Conservation (phyloP, 35 echinoderm and acorn worm species). For the Lytechinus variegatus region DNA sequence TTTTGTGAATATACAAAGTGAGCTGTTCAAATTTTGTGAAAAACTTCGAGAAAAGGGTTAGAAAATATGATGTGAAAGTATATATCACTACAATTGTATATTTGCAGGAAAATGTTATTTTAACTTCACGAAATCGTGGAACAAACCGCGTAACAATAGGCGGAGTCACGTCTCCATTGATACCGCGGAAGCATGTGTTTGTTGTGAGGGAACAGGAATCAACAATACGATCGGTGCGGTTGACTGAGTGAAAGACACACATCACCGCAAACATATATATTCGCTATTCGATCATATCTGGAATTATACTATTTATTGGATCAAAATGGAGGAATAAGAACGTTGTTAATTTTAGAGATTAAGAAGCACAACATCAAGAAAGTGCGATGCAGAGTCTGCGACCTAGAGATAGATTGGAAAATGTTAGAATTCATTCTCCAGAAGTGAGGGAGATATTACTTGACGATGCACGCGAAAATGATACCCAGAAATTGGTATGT, state of each 20-base stretch:
- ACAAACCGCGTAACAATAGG: constrained; percentile 15
- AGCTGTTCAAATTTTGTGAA: not conserved
- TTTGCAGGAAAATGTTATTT: not conserved
- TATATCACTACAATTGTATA: not conserved
- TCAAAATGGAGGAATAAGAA: not conserved
- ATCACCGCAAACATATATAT: constrained; percentile 2
- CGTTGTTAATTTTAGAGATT: not conserved
- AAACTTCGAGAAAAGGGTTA: not conserved
- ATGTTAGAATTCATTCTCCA: constrained; percentile 67
- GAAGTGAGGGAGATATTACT: constrained; percentile 60
- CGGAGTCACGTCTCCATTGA: not conserved
- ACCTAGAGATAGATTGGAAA: constrained; percentile 25
- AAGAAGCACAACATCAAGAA: not conserved
- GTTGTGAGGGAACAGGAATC: not conserved
- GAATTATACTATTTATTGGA: not conserved
- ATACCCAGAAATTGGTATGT: constrained; percentile 50
- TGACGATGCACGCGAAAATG: constrained; percentile 52
- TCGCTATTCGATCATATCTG: not conserved
- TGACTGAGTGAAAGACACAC: not conserved
- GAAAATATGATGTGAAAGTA: not conserved
- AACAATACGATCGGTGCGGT: not conserved
- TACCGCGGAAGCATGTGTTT: constrained; percentile 54
- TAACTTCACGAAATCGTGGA: not conserved
- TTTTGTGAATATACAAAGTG: not conserved
- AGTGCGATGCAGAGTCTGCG: not conserved